Base-by-base conservation (phyloP, 2,113 vertebrate species). In the Triplophysa rosa region DNA sequence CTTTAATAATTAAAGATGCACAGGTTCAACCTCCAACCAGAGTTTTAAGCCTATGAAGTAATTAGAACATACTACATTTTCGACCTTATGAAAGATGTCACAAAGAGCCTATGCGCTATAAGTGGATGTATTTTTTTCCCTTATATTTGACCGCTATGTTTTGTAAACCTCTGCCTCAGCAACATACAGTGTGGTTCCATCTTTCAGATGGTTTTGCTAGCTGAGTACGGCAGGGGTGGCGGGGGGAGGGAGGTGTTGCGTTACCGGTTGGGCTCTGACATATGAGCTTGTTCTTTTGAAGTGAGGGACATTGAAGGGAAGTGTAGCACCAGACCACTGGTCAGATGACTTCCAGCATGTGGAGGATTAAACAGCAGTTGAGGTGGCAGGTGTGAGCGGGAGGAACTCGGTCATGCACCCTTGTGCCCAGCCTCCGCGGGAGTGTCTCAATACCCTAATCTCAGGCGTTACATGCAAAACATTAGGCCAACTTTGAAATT, bases 261-360 rank as follows among this genome's bases (percentile, higher is more conserved):
- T 92, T 91, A 87, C 90, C 89, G 86, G 87, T 89, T 84, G 59
- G 82, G 85, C 81, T 86, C 80, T 88, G 89, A 91, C 87, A 91
- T 88, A 80, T 85, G 91, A 92, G 89, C 87, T 83, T 21, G 77
- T 45, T 84, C 87, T 88, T 90, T 90, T 91, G 90, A 92, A 86
- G 89, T 85, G 47, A 83, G 83, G 87, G 86, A 85, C 80, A 59
- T 76, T 77, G 86, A 89, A 87, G 87, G 90, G 89, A 91, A 89
- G 89, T 87, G 85, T 80, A 83, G 87, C 88, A 87, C 82, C 78
- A 88, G 87, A 83, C 73, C 58, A 70, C 79, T 84, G 83, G 88
- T 90, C 91, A 92, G 89, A 92, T 93, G 90, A 91, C 90, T 90
- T 90, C 85, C 88, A 92, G 89, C 90, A 89, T 91, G 90, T 83